These are phyloP conservation scores for Littorina saxatilis DNA, from an alignment of 1,140 invertebrate genomes.

Conservation along the genomic window DNA sequence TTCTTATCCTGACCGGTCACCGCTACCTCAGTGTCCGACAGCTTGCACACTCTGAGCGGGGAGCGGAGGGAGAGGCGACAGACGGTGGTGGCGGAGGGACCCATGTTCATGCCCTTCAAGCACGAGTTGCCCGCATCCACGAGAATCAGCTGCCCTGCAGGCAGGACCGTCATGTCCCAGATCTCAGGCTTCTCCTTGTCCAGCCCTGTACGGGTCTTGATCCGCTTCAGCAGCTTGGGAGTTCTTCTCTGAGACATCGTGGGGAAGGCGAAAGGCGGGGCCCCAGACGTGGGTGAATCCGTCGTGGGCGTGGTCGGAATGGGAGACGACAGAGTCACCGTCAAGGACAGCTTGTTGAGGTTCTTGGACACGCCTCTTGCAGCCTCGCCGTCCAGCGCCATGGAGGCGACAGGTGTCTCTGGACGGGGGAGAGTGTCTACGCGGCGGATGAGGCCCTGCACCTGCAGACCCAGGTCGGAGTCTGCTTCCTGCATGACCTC, in stretches of 20 bases:
- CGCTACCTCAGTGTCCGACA: conserved; percentile 14
- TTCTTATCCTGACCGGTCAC: conserved; percentile 8
- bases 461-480: conserved; percentile 27
- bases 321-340: conserved; percentile 9
- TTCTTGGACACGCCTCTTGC: background rate
- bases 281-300: background rate
- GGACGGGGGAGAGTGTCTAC: conserved; percentile 21
- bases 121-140: conserved; percentile 9
- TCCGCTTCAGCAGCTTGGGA: conserved; percentile 21
- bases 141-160: conserved; percentile 22
- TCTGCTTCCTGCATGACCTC: conserved; percentile 28
- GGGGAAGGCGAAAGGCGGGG: conserved; percentile 1
- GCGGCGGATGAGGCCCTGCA: conserved; percentile 11
- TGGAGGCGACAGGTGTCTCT: conserved; percentile 13
- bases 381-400: conserved; percentile 10
- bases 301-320: conserved; percentile 18
- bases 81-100: conserved; percentile 8
- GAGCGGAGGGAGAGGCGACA: background rate
- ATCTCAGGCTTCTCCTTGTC: conserved; percentile 24
- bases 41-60: conserved; percentile 18
- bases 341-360: background rate
- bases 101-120: conserved; percentile 26
- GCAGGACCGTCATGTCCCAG: conserved; percentile 22
- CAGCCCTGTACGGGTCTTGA: conserved; percentile 17
- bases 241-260: background rate